Conservation (phyloP, 2,888 invertebrate genomes). For the Tanaodytes sp. region DNA sequence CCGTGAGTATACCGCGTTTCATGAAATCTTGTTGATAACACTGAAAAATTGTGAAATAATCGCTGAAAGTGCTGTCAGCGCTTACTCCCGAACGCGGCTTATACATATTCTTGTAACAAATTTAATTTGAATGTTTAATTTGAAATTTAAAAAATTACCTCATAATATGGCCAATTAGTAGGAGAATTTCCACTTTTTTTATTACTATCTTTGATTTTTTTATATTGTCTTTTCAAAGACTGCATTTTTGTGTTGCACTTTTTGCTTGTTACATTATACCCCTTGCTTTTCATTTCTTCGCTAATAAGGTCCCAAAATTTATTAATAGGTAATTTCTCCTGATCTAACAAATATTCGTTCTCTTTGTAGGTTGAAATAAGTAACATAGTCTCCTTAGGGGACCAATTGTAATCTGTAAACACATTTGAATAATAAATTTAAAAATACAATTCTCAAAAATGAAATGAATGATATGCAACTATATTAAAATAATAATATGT, state of each 20-base stretch:
- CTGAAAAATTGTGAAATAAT: too few species aligned
- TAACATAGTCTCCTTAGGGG: background rate
- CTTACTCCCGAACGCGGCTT: too few species aligned
- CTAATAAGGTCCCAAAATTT: constrained; percentile 12
- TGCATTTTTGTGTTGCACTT: constrained; percentile 8
- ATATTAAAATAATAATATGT: too few species aligned
- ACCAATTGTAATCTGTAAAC: background rate
- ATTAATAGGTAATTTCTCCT: background rate
- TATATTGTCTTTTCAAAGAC: constrained; percentile 6
- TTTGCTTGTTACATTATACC: background rate
- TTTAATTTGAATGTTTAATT: too few species aligned
- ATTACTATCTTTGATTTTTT: constrained; percentile 3
- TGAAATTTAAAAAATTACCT: too few species aligned
- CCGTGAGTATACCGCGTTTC: too few species aligned
- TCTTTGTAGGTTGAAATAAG: background rate
- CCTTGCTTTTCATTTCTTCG: background rate
- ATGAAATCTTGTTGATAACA: too few species aligned
- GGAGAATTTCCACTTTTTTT: constrained; percentile 2
- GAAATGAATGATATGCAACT: too few species aligned
- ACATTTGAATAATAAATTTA: too few species aligned
- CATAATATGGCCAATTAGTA: constrained; percentile 5
- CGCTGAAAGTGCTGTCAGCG: too few species aligned
- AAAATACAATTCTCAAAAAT: too few species aligned
- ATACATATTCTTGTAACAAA: too few species aligned
- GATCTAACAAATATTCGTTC: background rate